Conservation (phyloP, 2,888 invertebrate genomes). For the Cantharis rufa region DNA sequence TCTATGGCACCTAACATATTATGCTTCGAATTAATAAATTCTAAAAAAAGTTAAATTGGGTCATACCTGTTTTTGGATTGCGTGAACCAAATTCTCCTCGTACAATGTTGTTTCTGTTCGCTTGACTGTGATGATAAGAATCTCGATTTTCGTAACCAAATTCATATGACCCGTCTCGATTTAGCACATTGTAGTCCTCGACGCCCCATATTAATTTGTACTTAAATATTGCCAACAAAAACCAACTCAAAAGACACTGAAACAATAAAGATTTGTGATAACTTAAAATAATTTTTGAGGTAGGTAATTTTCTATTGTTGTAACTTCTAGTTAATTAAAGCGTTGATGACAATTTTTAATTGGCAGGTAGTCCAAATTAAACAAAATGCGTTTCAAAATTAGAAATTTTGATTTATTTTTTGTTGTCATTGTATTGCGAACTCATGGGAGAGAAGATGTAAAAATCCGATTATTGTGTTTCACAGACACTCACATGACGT, state of each 20-base stretch:
- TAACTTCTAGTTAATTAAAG: no score
- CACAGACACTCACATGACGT: neutral
- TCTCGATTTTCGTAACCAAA: slow-evolving; percentile 75
- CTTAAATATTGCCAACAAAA: slow-evolving; percentile 36
- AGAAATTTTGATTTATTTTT: neutral
- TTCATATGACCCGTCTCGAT: slow-evolving; percentile 74
- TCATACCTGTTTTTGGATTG: slow-evolving; percentile 69
- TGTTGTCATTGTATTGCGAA: neutral
- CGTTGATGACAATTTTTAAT: neutral
- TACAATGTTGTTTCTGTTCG: slow-evolving; percentile 68
- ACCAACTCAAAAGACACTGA: slow-evolving; percentile 7
- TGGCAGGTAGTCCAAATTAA: neutral
- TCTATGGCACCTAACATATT: slow-evolving; percentile 62
- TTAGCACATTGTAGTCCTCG: slow-evolving; percentile 66
- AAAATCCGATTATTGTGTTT: neutral
- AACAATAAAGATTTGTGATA: neutral
- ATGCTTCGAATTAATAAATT: neutral
- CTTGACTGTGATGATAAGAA: slow-evolving; percentile 72
- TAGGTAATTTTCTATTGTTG: no score
- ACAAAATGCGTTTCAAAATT: neutral
- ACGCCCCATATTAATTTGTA: slow-evolving; percentile 55
- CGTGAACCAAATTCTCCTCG: slow-evolving; percentile 73
- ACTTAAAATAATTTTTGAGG: neutral
- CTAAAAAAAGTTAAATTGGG: neutral
- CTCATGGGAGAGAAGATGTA: neutral